phyloP scores from a whole-genome alignment of 2,797 vertebrate species.

The Tinamus major region DNA sequence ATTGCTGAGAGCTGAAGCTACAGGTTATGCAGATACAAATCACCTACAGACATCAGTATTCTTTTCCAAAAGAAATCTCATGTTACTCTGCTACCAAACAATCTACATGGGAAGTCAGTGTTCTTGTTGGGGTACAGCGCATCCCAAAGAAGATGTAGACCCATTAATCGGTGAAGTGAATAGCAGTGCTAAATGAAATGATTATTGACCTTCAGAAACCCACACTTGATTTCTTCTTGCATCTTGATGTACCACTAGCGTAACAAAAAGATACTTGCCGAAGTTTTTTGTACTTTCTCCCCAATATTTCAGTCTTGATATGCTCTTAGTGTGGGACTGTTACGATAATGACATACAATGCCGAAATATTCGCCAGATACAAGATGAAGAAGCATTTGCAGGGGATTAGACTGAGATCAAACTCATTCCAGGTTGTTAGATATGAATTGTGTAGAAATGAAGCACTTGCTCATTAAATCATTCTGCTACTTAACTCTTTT shows the following conservation, averaged over 20 bases:
- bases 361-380: not conserved
- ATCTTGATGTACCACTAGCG: not conserved
- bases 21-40: not conserved
- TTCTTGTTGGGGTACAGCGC: not conserved
- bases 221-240: not conserved
- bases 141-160: not conserved
- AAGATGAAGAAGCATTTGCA: slow-evolving; percentile 6
- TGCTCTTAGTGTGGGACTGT: not conserved
- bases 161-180: not conserved
- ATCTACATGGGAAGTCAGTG: not conserved
- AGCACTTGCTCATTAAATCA: not conserved
- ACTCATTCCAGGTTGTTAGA: not conserved
- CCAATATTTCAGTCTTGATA: not conserved
- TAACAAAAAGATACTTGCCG: not conserved
- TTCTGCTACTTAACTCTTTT: not conserved
- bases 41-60: not conserved
- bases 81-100: not conserved
- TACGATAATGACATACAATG: not conserved
- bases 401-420: not conserved
- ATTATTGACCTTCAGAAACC: not conserved
- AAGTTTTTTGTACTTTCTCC: not conserved
- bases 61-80: not conserved
- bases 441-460: not conserved
- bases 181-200: not conserved
- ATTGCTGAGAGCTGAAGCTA: not conserved